These are phyloP conservation scores for Ifrita kowaldi DNA, from an alignment of 2,113 vertebrate species.

Conservation along the genomic window DNA sequence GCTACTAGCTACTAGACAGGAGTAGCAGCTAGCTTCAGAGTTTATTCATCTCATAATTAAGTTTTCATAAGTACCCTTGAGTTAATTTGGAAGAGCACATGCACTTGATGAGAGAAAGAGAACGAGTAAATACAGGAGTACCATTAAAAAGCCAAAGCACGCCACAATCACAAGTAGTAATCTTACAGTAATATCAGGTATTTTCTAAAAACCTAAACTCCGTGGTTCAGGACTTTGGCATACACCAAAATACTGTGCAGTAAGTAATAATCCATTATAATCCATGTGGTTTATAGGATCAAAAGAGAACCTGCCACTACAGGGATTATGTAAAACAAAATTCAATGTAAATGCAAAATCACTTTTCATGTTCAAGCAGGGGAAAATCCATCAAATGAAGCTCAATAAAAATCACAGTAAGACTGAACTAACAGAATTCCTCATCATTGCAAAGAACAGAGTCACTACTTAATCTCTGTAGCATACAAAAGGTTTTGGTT, in stretches of 20 bases:
- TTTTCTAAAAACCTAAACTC: conserved; percentile 28
- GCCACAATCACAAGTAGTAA: neutral
- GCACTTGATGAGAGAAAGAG: neutral
- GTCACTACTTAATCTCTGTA: neutral
- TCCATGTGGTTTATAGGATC: neutral
- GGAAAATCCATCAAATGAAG: conserved; percentile 2
- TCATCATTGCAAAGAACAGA: conserved; percentile 16
- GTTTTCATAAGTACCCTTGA: conserved; percentile 11
- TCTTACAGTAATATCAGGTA: neutral
- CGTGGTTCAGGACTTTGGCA: neutral
- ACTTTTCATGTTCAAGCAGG: conserved; percentile 25
- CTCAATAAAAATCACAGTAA: conserved; percentile 7
- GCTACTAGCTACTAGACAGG: neutral
- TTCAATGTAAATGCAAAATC: conserved; percentile 1
- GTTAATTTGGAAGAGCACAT: conserved; percentile 6
- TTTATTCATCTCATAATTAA: neutral
- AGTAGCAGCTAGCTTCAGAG: neutral
- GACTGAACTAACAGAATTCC: conserved; percentile 34
- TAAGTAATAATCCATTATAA: conserved; percentile 3
- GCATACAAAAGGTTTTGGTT: neutral
- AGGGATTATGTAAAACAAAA: neutral
- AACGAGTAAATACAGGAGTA: neutral
- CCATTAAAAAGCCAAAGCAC: neutral
- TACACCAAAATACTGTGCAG: neutral
- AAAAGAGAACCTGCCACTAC: neutral